Evolutionary conservation across 2,113 vertebrate species (phyloP).

Genomic region (Scomber japonicus): DNA sequence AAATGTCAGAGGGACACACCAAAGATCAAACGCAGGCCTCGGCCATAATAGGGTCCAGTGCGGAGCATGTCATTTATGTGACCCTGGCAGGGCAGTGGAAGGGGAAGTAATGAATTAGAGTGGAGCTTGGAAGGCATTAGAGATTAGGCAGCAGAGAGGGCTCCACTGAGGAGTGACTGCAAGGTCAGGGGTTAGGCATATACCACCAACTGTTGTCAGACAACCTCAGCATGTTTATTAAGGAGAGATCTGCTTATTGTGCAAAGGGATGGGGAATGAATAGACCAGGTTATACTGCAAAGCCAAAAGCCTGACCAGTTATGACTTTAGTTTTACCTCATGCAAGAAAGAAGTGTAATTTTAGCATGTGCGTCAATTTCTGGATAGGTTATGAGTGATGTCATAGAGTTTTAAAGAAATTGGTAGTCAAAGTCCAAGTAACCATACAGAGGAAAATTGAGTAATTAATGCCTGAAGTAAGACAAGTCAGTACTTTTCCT

Average conservation of each 20-base stretch:
- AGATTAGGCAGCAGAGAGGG: slow-evolving; percentile 80
- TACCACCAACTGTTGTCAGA: slow-evolving; percentile 79
- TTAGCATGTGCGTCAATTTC: background rate
- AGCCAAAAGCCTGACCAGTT: background rate
- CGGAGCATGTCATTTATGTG: slow-evolving; percentile 66
- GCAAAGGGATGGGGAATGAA: slow-evolving; percentile 15
- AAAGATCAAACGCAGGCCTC: slow-evolving; percentile 69
- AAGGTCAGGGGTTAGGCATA: slow-evolving; percentile 78
- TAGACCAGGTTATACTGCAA: background rate
- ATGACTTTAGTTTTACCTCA: background rate
- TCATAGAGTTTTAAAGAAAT: background rate
- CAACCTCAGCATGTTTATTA: slow-evolving; percentile 65
- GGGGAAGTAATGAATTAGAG: slow-evolving; percentile 84
- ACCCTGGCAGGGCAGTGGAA: slow-evolving; percentile 71
- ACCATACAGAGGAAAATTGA: background rate
- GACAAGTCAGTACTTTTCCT: background rate
- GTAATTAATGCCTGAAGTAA: background rate
- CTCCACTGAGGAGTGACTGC: slow-evolving; percentile 70
- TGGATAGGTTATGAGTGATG: background rate
- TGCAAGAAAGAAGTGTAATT: background rate
- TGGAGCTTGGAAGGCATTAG: slow-evolving; percentile 80
- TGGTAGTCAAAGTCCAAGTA: background rate
- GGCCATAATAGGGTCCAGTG: slow-evolving; percentile 61
- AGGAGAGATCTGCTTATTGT: slow-evolving; percentile 36
- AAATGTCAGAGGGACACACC: slow-evolving; percentile 45